Conservation (phyloP, 2,888 invertebrate genomes). For the Pteria penguin region DNA sequence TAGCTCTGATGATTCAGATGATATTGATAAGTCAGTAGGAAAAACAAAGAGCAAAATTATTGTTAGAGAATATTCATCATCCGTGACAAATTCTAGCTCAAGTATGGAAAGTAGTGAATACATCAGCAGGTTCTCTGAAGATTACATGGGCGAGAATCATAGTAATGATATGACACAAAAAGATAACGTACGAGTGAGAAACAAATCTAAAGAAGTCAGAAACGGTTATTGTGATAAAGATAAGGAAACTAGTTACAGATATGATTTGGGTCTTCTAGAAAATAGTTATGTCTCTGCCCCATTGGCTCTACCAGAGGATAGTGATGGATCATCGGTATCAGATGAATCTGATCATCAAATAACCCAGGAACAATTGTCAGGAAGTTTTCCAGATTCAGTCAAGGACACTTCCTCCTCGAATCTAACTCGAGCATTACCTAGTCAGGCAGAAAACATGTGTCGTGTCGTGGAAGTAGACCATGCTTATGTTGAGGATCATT, state of each 20-base stretch:
- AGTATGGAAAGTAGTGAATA: not conserved
- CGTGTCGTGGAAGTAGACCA: slow-evolving; percentile 3
- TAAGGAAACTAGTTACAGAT: not conserved
- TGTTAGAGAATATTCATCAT: too few species aligned
- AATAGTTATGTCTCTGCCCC: slow-evolving; percentile 41
- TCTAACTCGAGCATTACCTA: not conserved
- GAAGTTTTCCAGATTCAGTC: slow-evolving; percentile 4
- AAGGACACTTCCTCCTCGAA: slow-evolving; percentile 1
- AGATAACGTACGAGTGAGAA: not conserved
- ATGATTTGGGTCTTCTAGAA: not conserved
- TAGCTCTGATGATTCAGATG: slow-evolving; percentile 39
- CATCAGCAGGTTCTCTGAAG: not conserved
- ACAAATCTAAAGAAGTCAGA: not conserved
- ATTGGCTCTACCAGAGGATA: slow-evolving; percentile 60
- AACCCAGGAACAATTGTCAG: not conserved
- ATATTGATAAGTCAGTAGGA: too few species aligned
- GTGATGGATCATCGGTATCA: slow-evolving; percentile 46
- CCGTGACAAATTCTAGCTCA: not conserved
- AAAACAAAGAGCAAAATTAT: too few species aligned
- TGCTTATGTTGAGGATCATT: not conserved
- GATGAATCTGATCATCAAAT: slow-evolving; percentile 25
- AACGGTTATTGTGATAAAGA: not conserved
- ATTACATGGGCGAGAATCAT: not conserved
- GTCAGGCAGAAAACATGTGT: slow-evolving; percentile 23
- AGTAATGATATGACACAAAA: not conserved